phyloP scores from a whole-genome alignment of 2,113 vertebrate genomes.

The Lota lota region DNA sequence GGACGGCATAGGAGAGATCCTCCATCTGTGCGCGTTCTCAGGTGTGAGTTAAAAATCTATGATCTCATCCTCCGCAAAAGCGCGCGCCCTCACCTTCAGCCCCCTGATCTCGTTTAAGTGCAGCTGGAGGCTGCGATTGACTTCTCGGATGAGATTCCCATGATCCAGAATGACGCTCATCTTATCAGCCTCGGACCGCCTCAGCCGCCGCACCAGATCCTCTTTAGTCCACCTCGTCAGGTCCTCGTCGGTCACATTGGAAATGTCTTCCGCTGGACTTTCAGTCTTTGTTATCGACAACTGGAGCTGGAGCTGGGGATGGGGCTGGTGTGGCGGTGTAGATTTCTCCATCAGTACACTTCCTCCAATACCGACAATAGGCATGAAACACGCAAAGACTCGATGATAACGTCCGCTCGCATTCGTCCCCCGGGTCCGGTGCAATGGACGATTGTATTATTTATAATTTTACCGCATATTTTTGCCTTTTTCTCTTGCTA shows the following conservation, averaged over 20 bases:
- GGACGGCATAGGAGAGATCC: slow-evolving; percentile 10
- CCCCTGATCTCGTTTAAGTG: slow-evolving; percentile 97
- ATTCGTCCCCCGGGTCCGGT: slow-evolving; percentile 52
- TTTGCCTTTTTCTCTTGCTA: slow-evolving; percentile 42
- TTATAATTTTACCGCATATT: slow-evolving; percentile 56
- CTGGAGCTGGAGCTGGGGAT: slow-evolving; percentile 52
- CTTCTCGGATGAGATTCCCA: slow-evolving; percentile 96
- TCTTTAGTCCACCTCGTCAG: slow-evolving; percentile 94
- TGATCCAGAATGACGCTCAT: slow-evolving; percentile 98
- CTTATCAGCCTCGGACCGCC: slow-evolving; percentile 93
- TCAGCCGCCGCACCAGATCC: slow-evolving; percentile 88
- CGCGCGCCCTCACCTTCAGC: slow-evolving; percentile 85
- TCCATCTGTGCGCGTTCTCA: slow-evolving; percentile 50
- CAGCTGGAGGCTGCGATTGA: slow-evolving; percentile 95
- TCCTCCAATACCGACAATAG: slow-evolving; percentile 55
- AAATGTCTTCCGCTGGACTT: slow-evolving; percentile 85
- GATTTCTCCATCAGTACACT: slow-evolving; percentile 71
- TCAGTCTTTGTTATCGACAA: slow-evolving; percentile 75
- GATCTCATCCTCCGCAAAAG: slow-evolving; percentile 59
- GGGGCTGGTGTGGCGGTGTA: slow-evolving; percentile 59
- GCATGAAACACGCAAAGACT: slow-evolving; percentile 58
- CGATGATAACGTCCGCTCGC: slow-evolving; percentile 50
- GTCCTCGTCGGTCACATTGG: slow-evolving; percentile 89
- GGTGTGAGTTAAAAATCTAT: slow-evolving; percentile 65
- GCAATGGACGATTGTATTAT: slow-evolving; percentile 34